Conservation (phyloP, 1,140 invertebrate species). For the Probaryconus sp. region DNA sequence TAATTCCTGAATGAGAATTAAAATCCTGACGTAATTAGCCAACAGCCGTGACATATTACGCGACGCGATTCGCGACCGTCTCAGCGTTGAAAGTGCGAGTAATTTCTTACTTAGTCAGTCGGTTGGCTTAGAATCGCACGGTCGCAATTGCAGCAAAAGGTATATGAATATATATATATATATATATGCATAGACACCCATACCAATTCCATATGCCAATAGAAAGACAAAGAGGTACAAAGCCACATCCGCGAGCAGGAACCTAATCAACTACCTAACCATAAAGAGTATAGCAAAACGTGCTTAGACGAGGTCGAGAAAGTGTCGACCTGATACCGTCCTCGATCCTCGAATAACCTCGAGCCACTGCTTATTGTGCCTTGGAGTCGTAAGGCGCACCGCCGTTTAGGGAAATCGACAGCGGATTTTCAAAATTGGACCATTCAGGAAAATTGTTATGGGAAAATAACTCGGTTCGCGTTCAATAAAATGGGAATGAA, state of each 20-base stretch:
- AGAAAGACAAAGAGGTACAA: no score
- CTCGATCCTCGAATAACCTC: slow-evolving; percentile 61
- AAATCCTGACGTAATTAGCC: slow-evolving; percentile 33
- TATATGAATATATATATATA: slow-evolving; percentile 5
- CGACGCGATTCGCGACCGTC: slow-evolving; percentile 20
- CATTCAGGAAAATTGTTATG: no score
- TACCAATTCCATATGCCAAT: neutral
- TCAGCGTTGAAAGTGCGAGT: slow-evolving; percentile 46
- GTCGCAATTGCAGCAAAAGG: slow-evolving; percentile 27
- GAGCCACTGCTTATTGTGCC: no score
- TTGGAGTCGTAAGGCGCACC: no score
- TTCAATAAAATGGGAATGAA: no score
- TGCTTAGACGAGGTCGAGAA: slow-evolving; percentile 68
- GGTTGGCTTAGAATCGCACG: slow-evolving; percentile 42
- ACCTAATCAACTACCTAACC: slow-evolving; percentile 51
- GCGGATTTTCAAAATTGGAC: no score
- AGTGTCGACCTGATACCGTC: slow-evolving; percentile 65
- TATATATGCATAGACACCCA: neutral
- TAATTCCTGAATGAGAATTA: slow-evolving; percentile 22
- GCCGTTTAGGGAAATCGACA: no score
- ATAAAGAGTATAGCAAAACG: slow-evolving; percentile 58
- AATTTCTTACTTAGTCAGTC: slow-evolving; percentile 52
- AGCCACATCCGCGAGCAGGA: slow-evolving; percentile 25
- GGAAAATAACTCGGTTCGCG: no score
- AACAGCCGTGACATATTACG: slow-evolving; percentile 34